Percentiles rank a stretch among this genome's conserved stretches.
These are phyloP conservation scores for Meta bourneti DNA, from an alignment of 2,888 invertebrate species.

Conservation along the genomic window DNA sequence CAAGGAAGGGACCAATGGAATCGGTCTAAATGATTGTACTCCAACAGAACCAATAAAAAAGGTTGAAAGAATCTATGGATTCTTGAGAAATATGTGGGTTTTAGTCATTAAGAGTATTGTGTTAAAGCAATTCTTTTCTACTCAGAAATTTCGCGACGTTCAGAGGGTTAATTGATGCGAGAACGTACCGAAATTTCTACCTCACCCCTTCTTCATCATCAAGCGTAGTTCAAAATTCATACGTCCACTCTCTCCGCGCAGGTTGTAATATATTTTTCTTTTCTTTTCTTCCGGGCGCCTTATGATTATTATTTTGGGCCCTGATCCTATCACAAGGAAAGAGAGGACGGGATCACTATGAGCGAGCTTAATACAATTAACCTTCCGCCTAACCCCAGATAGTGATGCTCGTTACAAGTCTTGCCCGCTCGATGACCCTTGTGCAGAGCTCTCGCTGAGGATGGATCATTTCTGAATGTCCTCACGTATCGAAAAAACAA, in stretches of 20 bases:
- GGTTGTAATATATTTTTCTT: conserved; percentile 54
- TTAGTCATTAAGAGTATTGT: too few relatives aligned
- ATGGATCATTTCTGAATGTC: conserved; percentile 72
- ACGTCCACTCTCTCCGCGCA: conserved; percentile 41
- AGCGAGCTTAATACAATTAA: conserved; percentile 73
- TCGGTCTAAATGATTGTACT: not conserved
- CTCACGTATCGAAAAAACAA: conserved; percentile 67
- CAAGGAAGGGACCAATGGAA: too few relatives aligned
- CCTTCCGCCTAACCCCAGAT: conserved; percentile 45
- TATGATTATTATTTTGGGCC: conserved; percentile 67
- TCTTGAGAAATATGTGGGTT: too few relatives aligned
- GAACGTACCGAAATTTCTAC: conserved; percentile 17
- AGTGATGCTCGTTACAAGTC: conserved; percentile 65
- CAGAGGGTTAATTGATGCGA: too few relatives aligned
- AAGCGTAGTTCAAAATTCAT: conserved; percentile 36
- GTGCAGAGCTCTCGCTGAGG: conserved; percentile 39
- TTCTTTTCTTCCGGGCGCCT: conserved; percentile 59
- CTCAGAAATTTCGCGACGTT: too few relatives aligned
- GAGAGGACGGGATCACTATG: conserved; percentile 53
- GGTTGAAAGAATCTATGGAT: too few relatives aligned
- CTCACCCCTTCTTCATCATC: conserved; percentile 29
- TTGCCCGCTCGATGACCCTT: conserved; percentile 62
- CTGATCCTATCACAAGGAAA: conserved; percentile 64
- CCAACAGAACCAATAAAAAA: not conserved
- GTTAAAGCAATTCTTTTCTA: too few relatives aligned